Evolutionary conservation across 2,797 vertebrate species (phyloP), one percentile per base, ranked within the genome.

Genomic region (Karalla daura): DNA sequence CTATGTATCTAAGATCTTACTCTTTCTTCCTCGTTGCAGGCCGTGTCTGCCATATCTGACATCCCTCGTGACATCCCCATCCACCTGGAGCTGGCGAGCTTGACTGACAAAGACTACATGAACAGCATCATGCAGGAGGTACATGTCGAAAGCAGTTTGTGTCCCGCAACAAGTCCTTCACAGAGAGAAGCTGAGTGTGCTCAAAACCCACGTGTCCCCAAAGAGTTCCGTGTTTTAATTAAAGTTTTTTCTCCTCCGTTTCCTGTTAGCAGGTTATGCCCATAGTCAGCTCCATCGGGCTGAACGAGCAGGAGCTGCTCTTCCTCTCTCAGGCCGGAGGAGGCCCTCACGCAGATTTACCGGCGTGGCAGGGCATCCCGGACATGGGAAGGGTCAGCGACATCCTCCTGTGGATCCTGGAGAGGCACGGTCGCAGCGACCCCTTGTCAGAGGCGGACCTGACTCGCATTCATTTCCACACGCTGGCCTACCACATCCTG

Each of bases 271-370:
- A 99, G 98, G 95, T 99, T 88, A 93, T 99, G 78, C 96, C 96
- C 53, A 87, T 96, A 18, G 95, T 98, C 81, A 95, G 94, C 81
- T 99, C 98, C 52, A 93, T 99, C 0, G 98, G 98, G 43, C 93
- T 99, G 90, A 99, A 99, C 0, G 98, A 99, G 49, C 97, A 99
- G 92, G 98, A 99, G 92, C 93, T 99, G 84, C 92, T 99, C 5
- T 99, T 99, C 91, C 94, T 99, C 54, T 95, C 95, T 0, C 98
- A 98, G 89, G 91, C 97, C 0, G 94, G 93, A 0, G 87, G 88
- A 0, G 98, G 98, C 4, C 97, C 98, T 36, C 96, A 99, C 0
- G 88, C 95, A 0, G 91, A 95, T 1, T 65, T 97, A 2, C 0
- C 73, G 0, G 85, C 95, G 12, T 99, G 98, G 98, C 83, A 89